Evolutionary conservation across 1,140 invertebrate species (phyloP).

Genomic region (Drosophila subobscura): DNA sequence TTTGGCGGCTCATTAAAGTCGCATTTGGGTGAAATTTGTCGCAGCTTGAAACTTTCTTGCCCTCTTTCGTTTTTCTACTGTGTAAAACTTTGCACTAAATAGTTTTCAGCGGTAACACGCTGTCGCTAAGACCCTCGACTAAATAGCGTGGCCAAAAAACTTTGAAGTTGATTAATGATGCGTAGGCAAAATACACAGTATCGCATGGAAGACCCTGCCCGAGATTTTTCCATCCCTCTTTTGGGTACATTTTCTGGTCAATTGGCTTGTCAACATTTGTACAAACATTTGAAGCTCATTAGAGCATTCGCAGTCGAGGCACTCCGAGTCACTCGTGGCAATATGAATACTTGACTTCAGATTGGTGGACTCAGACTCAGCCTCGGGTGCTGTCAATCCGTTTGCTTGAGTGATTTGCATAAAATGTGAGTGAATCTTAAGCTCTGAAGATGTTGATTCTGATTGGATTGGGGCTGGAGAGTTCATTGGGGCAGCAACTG

Average conservation of each 20-base stretch:
- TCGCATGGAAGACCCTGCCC: slow-evolving; percentile 8
- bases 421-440: slow-evolving; percentile 40
- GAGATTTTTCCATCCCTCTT: too few relatives aligned
- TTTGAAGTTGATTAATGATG: slow-evolving; percentile 70
- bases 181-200: background rate
- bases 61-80: too few relatives aligned
- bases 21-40: too few relatives aligned
- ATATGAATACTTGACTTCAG: slow-evolving; percentile 71
- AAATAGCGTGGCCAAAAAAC: slow-evolving; percentile 11
- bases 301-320: slow-evolving; percentile 38
- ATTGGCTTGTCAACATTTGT: slow-evolving; percentile 74
- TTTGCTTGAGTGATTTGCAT: slow-evolving; percentile 70
- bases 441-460: slow-evolving; percentile 13
- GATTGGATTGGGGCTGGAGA: slow-evolving; percentile 35
- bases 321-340: slow-evolving; percentile 2
- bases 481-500: slow-evolving; percentile 62
- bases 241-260: slow-evolving; percentile 65
- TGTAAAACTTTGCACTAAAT: background rate
- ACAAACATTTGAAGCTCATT: slow-evolving; percentile 75
- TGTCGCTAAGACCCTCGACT: background rate
- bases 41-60: background rate
- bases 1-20: too few relatives aligned
- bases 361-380: background rate
- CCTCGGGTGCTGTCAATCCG: slow-evolving; percentile 48
- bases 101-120: background rate